phyloP scores from a whole-genome alignment of 2,797 vertebrate species.

The Danio jaintianensis region DNA sequence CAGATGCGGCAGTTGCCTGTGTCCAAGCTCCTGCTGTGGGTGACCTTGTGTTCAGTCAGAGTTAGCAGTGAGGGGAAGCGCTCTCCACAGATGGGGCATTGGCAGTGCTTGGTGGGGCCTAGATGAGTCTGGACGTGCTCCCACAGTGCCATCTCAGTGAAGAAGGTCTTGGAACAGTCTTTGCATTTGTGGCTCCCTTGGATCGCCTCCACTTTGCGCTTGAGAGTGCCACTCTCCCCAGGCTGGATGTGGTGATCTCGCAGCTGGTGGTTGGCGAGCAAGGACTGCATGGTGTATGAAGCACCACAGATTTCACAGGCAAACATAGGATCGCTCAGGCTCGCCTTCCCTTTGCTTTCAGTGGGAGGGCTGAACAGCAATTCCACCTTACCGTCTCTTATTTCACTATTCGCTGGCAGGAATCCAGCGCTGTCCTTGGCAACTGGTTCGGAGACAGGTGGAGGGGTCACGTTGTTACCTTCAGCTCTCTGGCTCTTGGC shows the following conservation, averaged over 20 bases:
- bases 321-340: constrained; percentile 93
- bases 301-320: constrained; percentile 97
- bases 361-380: constrained; percentile 78
- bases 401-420: constrained; percentile 42
- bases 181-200: constrained; percentile 99
- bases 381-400: constrained; percentile 33
- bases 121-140: constrained; percentile 99
- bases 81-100: constrained; percentile 99
- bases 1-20: constrained; percentile 99
- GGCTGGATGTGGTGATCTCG: constrained; percentile 98
- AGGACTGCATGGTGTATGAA: constrained; percentile 98
- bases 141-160: constrained; percentile 94
- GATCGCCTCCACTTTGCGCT: constrained; percentile 96
- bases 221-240: constrained; percentile 93
- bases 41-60: constrained; percentile 99
- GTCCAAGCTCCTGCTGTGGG: constrained; percentile 98
- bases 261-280: constrained; percentile 96
- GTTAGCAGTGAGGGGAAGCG: constrained; percentile 98
- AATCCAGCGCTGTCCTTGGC: constrained; percentile 38
- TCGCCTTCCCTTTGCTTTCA: constrained; percentile 95
- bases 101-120: constrained; percentile 98
- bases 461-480: constrained; percentile 57
- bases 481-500: constrained; percentile 91
- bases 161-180: constrained; percentile 98
- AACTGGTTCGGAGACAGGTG: constrained; percentile 46